These are phyloP conservation scores for Pseudomyrmex cubaensis DNA, from an alignment of 1,140 invertebrate species.

Conservation along the genomic window DNA sequence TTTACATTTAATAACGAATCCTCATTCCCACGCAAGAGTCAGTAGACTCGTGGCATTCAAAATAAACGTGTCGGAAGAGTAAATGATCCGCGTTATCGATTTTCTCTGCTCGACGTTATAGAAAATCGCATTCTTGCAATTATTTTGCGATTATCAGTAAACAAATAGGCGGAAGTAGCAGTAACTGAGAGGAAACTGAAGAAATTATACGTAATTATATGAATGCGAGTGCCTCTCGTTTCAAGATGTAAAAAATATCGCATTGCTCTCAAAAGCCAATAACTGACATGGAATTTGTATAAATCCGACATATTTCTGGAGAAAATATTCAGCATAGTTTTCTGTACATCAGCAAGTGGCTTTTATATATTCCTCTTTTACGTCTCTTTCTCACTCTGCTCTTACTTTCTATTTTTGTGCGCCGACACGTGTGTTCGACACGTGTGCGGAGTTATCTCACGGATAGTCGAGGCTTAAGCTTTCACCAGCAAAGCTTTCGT, in stretches of 20 bases:
- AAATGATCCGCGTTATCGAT: conserved; percentile 8
- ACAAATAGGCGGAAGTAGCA: conserved; percentile 23
- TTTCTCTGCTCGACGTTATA: background rate
- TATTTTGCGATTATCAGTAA: conserved; percentile 29
- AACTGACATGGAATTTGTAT: conserved; percentile 55
- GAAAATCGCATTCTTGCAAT: conserved; percentile 1
- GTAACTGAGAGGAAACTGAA: background rate
- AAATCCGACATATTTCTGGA: conserved; percentile 49
- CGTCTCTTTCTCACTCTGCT: background rate
- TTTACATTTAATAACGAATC: conserved; percentile 41
- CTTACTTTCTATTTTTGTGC: conserved; percentile 57
- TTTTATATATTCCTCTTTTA: background rate
- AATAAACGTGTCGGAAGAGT: conserved; percentile 41
- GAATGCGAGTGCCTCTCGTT: background rate
- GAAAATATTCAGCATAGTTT: conserved; percentile 49
- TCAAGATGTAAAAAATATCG: conserved; percentile 41
- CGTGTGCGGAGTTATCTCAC: conserved; percentile 48
- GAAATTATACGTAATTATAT: background rate
- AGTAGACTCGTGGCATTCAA: conserved; percentile 6
- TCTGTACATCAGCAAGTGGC: conserved; percentile 14
- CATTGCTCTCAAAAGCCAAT: conserved; percentile 49
- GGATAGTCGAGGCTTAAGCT: conserved; percentile 41
- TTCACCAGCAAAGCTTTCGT: conserved; percentile 51
- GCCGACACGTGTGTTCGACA: conserved; percentile 17
- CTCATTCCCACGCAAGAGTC: conserved; percentile 26